Evolutionary conservation across 2,113 vertebrate species (phyloP), one percentile per base, ranked within the genome.

Genomic region (Oryzias woworae): DNA sequence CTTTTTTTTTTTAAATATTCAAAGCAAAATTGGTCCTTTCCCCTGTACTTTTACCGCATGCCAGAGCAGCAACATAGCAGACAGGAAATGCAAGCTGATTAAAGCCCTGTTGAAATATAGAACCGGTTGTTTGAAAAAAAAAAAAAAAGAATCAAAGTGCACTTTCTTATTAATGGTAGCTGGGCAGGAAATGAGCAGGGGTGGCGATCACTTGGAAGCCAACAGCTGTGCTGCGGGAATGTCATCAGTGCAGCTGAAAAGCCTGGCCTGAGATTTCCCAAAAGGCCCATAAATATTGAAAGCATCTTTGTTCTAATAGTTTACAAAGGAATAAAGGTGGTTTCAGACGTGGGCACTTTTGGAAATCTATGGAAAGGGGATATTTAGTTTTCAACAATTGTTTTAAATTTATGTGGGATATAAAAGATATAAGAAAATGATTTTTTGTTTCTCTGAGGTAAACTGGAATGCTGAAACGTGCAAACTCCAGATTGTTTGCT

Each of bases 81-180:
- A 81, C 70, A 63, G 56, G 77, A 83, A 88, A 91, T 77, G 62
- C 71, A 90, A 88, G 71, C 84, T 92, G 87, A 90, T 91, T 88
- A 85, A 70, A 77, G 63, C 57, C 18, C 53, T 66, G 73, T 56
- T 69, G 70, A 81, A 86, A 78, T 78, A 71, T 18, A 77, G 77
- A 72, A 73, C 77, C 66, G 78, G 64, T 71, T 71, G 77, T 83
- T 70, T 71, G 80, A 61, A 77, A 81, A 36, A 77, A 81, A 36
- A 28, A 36, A 2, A 36, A 36, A 70, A 68, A 46, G 63, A 85
- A 82, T 65, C 66, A 68, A 85, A 88, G 84, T 86, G 83, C 87
- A 85, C 80, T 89, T 91, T 90, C 69, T 78, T 72, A 83, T 82
- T 78, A 85, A 84, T 77, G 80, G 67, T 68, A 77, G 70, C 51